These are phyloP conservation scores for Minunthozetes semirufus DNA, from an alignment of 2,888 invertebrate genomes.

Conservation along the genomic window DNA sequence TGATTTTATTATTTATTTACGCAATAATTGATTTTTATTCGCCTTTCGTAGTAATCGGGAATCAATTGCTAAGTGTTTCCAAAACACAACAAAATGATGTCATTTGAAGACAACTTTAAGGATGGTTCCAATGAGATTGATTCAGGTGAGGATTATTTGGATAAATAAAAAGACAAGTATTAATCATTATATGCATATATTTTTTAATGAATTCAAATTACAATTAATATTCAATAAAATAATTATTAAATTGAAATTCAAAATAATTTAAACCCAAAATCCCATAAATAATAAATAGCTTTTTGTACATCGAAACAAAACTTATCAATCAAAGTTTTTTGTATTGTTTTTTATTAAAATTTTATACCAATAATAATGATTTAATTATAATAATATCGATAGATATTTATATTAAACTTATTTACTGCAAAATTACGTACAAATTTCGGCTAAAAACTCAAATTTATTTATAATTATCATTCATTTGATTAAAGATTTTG, in stretches of 20 bases:
- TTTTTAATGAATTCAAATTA: background rate
- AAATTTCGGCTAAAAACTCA: conserved; percentile 4
- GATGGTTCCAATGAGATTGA: no score
- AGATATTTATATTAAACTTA: conserved; percentile 5
- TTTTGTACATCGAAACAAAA: background rate
- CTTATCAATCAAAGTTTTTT: background rate
- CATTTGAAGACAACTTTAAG: no score
- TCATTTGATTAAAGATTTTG: background rate
- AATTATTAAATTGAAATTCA: conserved; percentile 1
- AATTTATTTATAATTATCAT: background rate
- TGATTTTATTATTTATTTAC: background rate
- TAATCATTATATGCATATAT: background rate
- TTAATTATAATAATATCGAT: conserved; percentile 10
- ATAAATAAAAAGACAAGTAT: no score
- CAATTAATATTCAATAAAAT: background rate
- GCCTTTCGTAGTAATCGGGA: no score
- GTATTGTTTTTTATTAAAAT: background rate
- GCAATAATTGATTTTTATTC: background rate
- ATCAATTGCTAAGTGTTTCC: no score
- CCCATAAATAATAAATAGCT: background rate
- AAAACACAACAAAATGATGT: no score
- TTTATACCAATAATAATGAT: background rate
- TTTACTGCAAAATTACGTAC: conserved; percentile 17
- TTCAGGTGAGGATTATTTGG: no score
- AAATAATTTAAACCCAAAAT: background rate